A percentile compares a stretch with the other conserved stretches of the same genome.
These are phyloP conservation scores for Mormyrus lacerda DNA, from an alignment of 2,113 vertebrate genomes.

Conservation along the genomic window DNA sequence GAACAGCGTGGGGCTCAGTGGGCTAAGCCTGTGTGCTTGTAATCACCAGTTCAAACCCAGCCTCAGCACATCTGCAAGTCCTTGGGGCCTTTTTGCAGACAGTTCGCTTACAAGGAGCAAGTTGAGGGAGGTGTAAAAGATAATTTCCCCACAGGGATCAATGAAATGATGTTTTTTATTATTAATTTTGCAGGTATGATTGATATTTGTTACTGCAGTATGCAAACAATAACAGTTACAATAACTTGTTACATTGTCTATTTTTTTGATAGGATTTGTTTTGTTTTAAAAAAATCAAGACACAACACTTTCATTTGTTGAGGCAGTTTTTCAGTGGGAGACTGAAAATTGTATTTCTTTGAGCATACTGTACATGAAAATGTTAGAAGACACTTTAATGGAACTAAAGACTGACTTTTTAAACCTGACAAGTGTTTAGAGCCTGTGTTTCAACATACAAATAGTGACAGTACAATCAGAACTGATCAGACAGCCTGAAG, in stretches of 20 bases:
- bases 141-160: too few species aligned
- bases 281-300: not conserved
- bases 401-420: not conserved
- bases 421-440: not conserved
- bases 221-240: not conserved
- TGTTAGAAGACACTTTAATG: not conserved
- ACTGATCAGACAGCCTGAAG: not conserved
- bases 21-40: too few species aligned
- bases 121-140: too few species aligned
- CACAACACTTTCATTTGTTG: not conserved
- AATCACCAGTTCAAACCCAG: too few species aligned
- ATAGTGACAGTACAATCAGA: constrained; percentile 2
- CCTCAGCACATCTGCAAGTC: too few species aligned
- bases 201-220: not conserved
- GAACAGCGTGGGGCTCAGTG: too few species aligned
- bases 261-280: not conserved
- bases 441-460: not conserved
- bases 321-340: not conserved
- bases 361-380: not conserved
- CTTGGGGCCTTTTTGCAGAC: too few species aligned
- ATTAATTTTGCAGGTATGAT: not conserved
- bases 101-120: too few species aligned
- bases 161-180: too few species aligned
- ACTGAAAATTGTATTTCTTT: not conserved
- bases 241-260: not conserved